Base-by-base conservation (phyloP, 2,113 vertebrate genomes). In the Oncorhynchus clarkii region DNA sequence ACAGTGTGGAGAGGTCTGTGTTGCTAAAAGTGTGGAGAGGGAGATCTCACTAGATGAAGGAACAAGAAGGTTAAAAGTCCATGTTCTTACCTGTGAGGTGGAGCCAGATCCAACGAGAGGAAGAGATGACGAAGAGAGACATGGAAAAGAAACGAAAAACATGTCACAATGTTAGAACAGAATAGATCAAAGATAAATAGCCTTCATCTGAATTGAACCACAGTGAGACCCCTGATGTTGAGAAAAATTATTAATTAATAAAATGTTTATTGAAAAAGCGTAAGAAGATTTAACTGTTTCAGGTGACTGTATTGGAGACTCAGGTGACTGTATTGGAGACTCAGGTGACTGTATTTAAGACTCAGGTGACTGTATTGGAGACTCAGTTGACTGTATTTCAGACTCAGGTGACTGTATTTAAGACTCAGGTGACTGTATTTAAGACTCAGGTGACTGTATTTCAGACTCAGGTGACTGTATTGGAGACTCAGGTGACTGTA, bases 51-150 rank as follows among this genome's bases (percentile, higher is more conserved):
- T 11, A 22, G 51, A 18, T 54, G 9, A 16, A 34, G 26, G 27
- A 60, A 59, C 54, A 34, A 4, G 34, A 11, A 4, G 51, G 70
- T 9, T 22, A 59, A 59, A 51, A 26, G 49, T 1, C 49, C 3
- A 62, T 24, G 31, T 60, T 51, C 71, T 72, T 72, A 59, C 71
- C 71, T 72, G 71, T 27, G 26, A 72, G 51, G 71, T 22, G 71
- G 54, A 60, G 2, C 3, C 13, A 60, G 24, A 51, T 14, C 14
- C 49, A 18, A 54, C 14, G 54, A 8, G 12, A 3, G 11, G 54
- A n/a, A 18, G 54, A 29, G 24, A 60, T 5, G 54, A 26, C 9
- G 34, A 54, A 45, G 26, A 45, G 26, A 2, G 27, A 0, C 18
- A 60, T 4, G 60, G 34, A 31, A 34, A 45, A 16, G 59, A 73